Percentiles rank a stretch among this genome's conserved stretches.
These are phyloP conservation scores for Seira ritae DNA, from an alignment of 2,888 invertebrate species.

Conservation along the genomic window DNA sequence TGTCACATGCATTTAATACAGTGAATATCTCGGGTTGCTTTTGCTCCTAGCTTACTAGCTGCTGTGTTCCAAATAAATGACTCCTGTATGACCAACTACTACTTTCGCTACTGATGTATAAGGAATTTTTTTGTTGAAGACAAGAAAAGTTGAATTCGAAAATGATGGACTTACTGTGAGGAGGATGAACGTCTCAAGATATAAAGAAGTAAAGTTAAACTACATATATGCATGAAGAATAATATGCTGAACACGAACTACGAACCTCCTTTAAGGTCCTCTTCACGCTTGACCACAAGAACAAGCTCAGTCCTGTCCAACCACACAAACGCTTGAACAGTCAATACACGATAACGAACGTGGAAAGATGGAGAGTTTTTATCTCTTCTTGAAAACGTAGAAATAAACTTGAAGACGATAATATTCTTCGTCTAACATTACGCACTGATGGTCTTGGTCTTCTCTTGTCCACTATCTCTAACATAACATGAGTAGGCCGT, in stretches of 20 bases:
- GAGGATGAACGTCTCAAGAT: too few relatives aligned
- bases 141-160: background rate
- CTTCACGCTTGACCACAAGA: constrained; percentile 33
- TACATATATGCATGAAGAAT: background rate
- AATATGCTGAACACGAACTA: background rate
- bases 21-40: constrained; percentile 14
- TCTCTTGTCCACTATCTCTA: background rate
- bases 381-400: background rate
- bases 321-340: background rate
- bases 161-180: constrained; percentile 17
- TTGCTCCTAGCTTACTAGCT: constrained; percentile 30
- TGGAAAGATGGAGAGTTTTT: background rate
- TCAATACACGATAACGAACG: background rate
- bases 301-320: background rate
- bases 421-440: too few relatives aligned
- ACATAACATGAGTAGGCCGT: background rate
- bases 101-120: constrained; percentile 38
- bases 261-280: background rate
- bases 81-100: constrained; percentile 59
- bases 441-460: too few relatives aligned
- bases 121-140: background rate
- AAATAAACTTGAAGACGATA: background rate
- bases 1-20: constrained; percentile 49
- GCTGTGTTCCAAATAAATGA: constrained; percentile 58
- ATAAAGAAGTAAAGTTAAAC: too few relatives aligned